Base-by-base conservation (phyloP, 2,888 invertebrate species). In the Ophion obscuratus region DNA sequence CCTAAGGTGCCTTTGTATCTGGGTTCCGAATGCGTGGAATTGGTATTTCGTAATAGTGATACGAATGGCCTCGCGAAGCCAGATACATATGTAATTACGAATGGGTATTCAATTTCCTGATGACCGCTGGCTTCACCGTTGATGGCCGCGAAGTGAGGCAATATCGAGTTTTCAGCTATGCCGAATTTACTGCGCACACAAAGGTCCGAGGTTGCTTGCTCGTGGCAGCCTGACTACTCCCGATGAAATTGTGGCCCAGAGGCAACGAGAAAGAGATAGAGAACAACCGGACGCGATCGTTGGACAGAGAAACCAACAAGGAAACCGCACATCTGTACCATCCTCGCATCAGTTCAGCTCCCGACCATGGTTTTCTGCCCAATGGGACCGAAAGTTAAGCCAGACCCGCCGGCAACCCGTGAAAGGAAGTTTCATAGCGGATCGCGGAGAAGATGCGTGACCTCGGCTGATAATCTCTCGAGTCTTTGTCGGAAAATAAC, bases 171-270 rank as follows among this genome's bases (percentile, higher is more conserved):
- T 61, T 85, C 85, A 87, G 83, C 86, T 89, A 90, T 89, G 87
- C 88, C 81, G 82, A 90, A 90, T 90, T 90, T 89, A 89, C 86
- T 86, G 86, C 85, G 89, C 88, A 88, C 87, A 88, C 87, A 88
- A 90, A 87, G 88, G 81, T 68, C 75, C 78, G 84, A 64, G 82
- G 75, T 83, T 71, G 73, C 75, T 88, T 87, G 88, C 88, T 88
- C 87, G 85, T 87, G 86, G 87, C 87, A 87, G 84, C 62, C 88
- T 89, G 88, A 62, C 62, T 57, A 62, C 61, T 71, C 79, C 53
- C 75, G 20, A 85, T 90, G 90, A 88, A 90, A 90, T 90, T 89
- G 84, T 82, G 80, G 81, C 75, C 87, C 76, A 70, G 78, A 82
- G 82, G 81, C 67, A 77, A 66, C 70, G 20, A 61, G 73, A 61